Evolutionary conservation across 2,113 vertebrate species (phyloP).

Genomic region (Eubucco bourcierii): DNA sequence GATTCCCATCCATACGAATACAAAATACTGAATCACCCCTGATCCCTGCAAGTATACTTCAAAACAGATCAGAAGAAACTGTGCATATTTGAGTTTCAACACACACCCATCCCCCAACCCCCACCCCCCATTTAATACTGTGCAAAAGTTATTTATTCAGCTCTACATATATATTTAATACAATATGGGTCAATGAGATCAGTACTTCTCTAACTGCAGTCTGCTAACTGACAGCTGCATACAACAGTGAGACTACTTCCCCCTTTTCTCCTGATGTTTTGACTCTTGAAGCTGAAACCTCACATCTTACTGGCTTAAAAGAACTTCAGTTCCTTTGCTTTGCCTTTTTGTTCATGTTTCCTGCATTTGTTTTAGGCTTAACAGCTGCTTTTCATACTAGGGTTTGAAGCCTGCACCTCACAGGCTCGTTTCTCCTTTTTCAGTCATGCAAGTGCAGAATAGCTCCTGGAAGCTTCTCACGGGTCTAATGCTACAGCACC

Average conservation of each 20-base stretch:
- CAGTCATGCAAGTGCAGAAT: background rate
- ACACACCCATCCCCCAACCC: background rate
- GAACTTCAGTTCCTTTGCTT: slow-evolving; percentile 17
- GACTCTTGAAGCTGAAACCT: slow-evolving; percentile 11
- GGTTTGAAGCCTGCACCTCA: background rate
- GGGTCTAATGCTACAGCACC: background rate
- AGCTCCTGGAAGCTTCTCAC: background rate
- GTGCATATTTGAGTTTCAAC: slow-evolving; percentile 42
- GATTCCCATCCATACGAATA: slow-evolving; percentile 26
- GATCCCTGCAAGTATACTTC: slow-evolving; percentile 66
- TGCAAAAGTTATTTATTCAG: slow-evolving; percentile 50
- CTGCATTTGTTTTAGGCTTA: slow-evolving; percentile 55
- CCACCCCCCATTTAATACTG: slow-evolving; percentile 54
- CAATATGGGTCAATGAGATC: slow-evolving; percentile 12
- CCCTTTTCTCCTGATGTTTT: background rate
- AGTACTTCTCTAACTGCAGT: background rate
- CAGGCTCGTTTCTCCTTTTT: background rate
- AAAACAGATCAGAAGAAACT: slow-evolving; percentile 65
- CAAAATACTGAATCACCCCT: slow-evolving; percentile 66
- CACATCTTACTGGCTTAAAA: background rate
- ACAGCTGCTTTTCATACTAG: slow-evolving; percentile 5
- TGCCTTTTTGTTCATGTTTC: slow-evolving; percentile 30
- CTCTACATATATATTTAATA: slow-evolving; percentile 40
- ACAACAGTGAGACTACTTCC: background rate
- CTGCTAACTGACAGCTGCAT: background rate